Conservation (phyloP, 2,888 invertebrate species). For the Callimorpha dominula region DNA sequence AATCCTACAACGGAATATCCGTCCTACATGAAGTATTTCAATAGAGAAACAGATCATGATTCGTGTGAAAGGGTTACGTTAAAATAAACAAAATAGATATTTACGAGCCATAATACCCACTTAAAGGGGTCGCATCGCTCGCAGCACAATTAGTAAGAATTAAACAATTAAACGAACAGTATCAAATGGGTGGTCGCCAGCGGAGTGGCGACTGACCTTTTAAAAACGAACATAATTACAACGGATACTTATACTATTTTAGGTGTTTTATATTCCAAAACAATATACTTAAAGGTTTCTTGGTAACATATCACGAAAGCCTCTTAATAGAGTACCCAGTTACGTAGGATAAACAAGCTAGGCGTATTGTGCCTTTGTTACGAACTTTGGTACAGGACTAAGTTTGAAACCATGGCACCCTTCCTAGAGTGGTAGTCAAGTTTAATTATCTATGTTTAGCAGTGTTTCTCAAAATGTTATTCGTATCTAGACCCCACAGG, state of each 20-base stretch:
- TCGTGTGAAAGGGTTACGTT: conserved; percentile 1
- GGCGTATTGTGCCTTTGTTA: conserved; percentile 42
- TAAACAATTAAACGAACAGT: conserved; percentile 64
- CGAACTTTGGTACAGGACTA: conserved; percentile 40
- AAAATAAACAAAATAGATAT: conserved; percentile 28
- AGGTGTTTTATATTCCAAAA: background rate
- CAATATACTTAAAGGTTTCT: conserved; percentile 16
- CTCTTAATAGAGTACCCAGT: conserved; percentile 21
- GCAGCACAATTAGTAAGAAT: conserved; percentile 65
- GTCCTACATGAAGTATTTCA: background rate
- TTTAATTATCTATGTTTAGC: conserved; percentile 43
- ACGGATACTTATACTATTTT: conserved; percentile 6
- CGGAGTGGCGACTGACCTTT: conserved; percentile 8
- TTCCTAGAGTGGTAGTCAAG: conserved; percentile 38
- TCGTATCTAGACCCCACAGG: background rate
- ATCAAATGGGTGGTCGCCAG: conserved; percentile 42
- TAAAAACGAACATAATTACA: conserved; percentile 9
- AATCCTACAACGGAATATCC: background rate
- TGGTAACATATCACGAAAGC: conserved; percentile 24
- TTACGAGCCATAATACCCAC: conserved; percentile 36
- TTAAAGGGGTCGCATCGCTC: conserved; percentile 44
- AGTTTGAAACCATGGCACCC: conserved; percentile 38
- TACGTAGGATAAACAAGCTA: conserved; percentile 31
- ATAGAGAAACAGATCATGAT: background rate
- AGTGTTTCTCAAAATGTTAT: conserved; percentile 6